phyloP scores from a whole-genome alignment of 2,888 invertebrate genomes.

The Cantharis rustica region DNA sequence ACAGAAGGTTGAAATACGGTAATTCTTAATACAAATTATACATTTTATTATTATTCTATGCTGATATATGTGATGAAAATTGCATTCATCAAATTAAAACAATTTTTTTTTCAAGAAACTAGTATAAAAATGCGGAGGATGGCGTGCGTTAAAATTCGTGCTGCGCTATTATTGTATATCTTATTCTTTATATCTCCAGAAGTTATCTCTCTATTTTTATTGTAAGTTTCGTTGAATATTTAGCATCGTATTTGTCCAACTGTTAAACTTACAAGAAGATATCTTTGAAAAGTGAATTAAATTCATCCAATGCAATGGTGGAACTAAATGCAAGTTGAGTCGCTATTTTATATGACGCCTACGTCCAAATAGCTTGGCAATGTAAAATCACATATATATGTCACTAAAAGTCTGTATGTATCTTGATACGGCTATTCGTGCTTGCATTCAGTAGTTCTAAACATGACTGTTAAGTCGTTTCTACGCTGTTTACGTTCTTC shows the following conservation, averaged over 20 bases:
- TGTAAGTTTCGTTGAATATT: not conserved
- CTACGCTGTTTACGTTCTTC: slow-evolving; percentile 39
- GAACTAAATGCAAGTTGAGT: slow-evolving; percentile 31
- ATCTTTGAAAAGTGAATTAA: slow-evolving; percentile 6
- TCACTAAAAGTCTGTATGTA: slow-evolving; percentile 37
- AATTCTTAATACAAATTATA: not conserved
- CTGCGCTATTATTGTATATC: too few relatives aligned
- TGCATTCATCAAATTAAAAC: not conserved
- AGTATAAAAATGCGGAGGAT: not conserved
- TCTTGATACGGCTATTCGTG: slow-evolving; percentile 41
- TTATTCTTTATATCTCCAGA: not conserved
- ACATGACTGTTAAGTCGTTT: slow-evolving; percentile 39
- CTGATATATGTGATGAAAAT: not conserved
- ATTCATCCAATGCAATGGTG: slow-evolving; percentile 29
- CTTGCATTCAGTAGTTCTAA: slow-evolving; percentile 42
- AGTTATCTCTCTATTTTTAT: not conserved
- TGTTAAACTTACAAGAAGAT: slow-evolving; percentile 11
- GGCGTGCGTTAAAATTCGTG: not conserved
- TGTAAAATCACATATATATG: slow-evolving; percentile 40
- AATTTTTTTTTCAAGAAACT: too few relatives aligned
- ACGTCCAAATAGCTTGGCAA: slow-evolving; percentile 41
- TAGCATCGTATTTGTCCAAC: not conserved
- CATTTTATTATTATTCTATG: not conserved
- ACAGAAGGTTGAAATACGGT: not conserved
- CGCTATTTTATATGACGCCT: slow-evolving; percentile 38